Base-by-base conservation (phyloP, 2,113 vertebrate species). In the Marcusenius ussheri region DNA sequence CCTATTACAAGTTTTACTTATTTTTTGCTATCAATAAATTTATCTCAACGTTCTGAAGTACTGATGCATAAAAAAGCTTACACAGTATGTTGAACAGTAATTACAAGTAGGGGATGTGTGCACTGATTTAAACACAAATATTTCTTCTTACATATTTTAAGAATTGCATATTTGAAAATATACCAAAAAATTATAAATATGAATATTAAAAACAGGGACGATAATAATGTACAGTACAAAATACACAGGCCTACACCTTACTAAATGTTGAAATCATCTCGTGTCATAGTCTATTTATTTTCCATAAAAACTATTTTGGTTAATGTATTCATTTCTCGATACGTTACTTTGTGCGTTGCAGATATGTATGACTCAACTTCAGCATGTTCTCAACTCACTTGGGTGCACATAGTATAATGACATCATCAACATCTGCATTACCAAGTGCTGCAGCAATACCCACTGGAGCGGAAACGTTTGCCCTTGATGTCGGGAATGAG, bases 341-440 rank as follows among this genome's bases (percentile, higher is more conserved):
- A 2, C 15, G 17, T 74, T 74, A 13, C 66, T 35, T 74, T 74
- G 27, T 74, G 66, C 27, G 13, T 74, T 74, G 9, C 66, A 74
- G 27, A 74, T 74, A 17, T 39, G 13, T 80, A 80, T 80, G 74
- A 42, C 74, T 6, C 74, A 42, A 80, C 35, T 80, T 80, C 31
- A 15, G 35, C 35, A 80, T 35, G 74, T 80, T 84, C 83, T 84
- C 39, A 42, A 47, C 42, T 84, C 83, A 84, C 83, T 46, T 42
- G 74, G 83, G 62, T 70, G 3, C 62, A 84, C 19, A 84, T 42
- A 24, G 42, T 21, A 9, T 46, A 46, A 84, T 84, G 83, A 84
- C 83, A 84, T 84, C 83, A 84, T n/a, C 83, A 84, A 84, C 83
- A 84, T 39, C 83, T 47, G 83, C 83, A 84, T 46, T 47, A 84